Evolutionary conservation across 2,113 vertebrate species (phyloP), one percentile per base, ranked within the genome.

Genomic region (Pyrgilauda ruficollis): DNA sequence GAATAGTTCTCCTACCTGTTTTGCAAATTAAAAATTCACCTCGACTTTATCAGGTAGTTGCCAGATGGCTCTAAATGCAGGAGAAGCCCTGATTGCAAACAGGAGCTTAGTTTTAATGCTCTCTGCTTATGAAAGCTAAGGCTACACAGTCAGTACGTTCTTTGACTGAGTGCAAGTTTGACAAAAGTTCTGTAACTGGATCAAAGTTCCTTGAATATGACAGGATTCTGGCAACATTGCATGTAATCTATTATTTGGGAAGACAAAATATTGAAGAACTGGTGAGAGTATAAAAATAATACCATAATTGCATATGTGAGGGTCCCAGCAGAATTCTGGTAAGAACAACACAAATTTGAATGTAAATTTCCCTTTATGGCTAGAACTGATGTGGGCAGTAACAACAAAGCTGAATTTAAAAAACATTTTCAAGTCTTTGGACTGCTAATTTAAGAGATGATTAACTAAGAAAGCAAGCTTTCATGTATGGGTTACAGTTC

Each of bases 261-360:
- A 95, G 83, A 93, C 37, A 47, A 93, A 97, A 90, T 90, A 73
- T 4, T 87, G 92, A 90, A 93, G 56, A 91, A 64, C 70, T 93
- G 70, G 66, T 6, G 1, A 82, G 82, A 35, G 15, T 81, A 88
- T 84, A 92, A 86, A 91, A 90, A 90, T 64, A 92, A 79, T 76
- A 62, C 11, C 4, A 8, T 81, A 88, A 85, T 50, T 61, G 33
- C 37, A 15, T 35, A 62, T 33, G 28, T 52, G 62, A 81, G 10
- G 6, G 21, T 90, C 56, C 76, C 91, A 59, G 62, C 53, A 84
- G 85, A 93, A 70, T 90, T 94, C 70, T 84, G 41, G 87, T 81
- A 76, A 79, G 87, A 87, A 41, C 39, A 72, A 56, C 84, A 84
- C 8, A 43, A 62, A 73, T 81, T 81, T 2, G 1, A 56, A 85